Conservation (phyloP, 2,797 vertebrate genomes). For the Gastrophryne carolinensis region DNA sequence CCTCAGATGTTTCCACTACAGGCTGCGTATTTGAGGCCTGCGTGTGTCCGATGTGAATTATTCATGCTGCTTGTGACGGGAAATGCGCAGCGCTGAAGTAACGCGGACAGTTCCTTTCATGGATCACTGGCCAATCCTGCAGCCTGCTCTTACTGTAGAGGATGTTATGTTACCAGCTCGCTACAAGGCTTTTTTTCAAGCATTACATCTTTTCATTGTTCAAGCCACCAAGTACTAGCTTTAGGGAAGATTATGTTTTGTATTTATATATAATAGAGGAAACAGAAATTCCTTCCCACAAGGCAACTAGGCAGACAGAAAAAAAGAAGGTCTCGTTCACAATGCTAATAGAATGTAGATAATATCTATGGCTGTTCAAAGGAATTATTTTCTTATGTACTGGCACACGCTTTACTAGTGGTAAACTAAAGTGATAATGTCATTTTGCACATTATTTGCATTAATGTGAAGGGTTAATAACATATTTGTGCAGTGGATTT, state of each 20-base stretch:
- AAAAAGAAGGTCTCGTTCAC: slow-evolving; percentile 1
- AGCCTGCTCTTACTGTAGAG: slow-evolving; percentile 29
- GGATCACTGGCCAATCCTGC: slow-evolving; percentile 44
- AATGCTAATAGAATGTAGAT: slow-evolving; percentile 16
- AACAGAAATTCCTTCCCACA: neutral
- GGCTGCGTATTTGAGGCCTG: slow-evolving; percentile 1
- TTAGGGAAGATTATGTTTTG: slow-evolving; percentile 27
- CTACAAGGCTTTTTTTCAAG: slow-evolving; percentile 39
- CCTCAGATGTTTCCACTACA: slow-evolving; percentile 1
- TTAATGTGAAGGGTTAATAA: too few relatives aligned
- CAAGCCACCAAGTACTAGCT: slow-evolving; percentile 40
- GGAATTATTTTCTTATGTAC: neutral
- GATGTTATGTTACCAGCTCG: slow-evolving; percentile 44
- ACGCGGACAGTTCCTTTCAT: slow-evolving; percentile 39
- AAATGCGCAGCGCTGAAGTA: slow-evolving; percentile 29
- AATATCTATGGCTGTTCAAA: slow-evolving; percentile 9
- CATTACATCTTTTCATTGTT: slow-evolving; percentile 41
- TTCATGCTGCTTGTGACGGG: slow-evolving; percentile 25
- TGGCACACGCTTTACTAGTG: too few relatives aligned
- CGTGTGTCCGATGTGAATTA: slow-evolving; percentile 35
- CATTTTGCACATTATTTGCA: too few relatives aligned
- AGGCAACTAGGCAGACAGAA: neutral
- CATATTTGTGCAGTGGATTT: too few relatives aligned
- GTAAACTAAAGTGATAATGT: too few relatives aligned
- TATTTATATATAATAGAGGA: slow-evolving; percentile 17